Base-by-base conservation (phyloP, 92 coral and sea anemone genomes). In the Anthopleura xanthogrammica region DNA sequence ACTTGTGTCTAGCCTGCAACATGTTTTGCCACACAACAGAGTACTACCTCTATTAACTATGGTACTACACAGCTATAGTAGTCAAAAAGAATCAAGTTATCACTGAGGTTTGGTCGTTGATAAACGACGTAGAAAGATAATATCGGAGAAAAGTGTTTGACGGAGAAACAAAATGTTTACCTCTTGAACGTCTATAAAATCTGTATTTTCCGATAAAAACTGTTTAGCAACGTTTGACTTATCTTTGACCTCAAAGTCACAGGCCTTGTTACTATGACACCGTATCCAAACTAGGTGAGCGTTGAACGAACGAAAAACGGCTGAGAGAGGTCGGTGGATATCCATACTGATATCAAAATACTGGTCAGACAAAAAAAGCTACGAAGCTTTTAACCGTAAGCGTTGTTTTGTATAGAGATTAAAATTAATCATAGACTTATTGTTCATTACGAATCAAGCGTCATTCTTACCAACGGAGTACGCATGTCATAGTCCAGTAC, bases 401-500 rank as follows among this genome's bases (percentile, higher is more conserved):
- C 7, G 50, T 46, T 46, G 50, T 5, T 46, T 46, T 46, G 50
- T 46, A 46, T 46, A 9, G 50, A 46, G 70, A 62, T n/a, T 20
- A 62, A 20, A 20, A 62, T n/a, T 62, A 62, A 62, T 62, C 3
- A 62, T 14, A 62, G 9, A 14, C 64, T 5, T 19, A 58, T 58
- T 58, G 64, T 20, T 17, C 56, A 66, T 58, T 58, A 42, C 23
- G n/a, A 29, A 10, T 24, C 72, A 79, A 41, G 3, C 7, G 4
- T n/a, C 36, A 62, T 79, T 50, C 90, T 83, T 74, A 91, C 94
- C 90, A 88, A 60, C 13, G 93, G 93, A 42, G 90, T 79, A 48
- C 90, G 89, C 83, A 89, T 77, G 23, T 93, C 93, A 74, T 83
- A 83, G 82, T 95, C 98, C 85, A 86, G 79, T 5, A 87, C 76